Base-by-base conservation (phyloP, 2,797 vertebrate genomes). In the Neosilurus hyrtlii region DNA sequence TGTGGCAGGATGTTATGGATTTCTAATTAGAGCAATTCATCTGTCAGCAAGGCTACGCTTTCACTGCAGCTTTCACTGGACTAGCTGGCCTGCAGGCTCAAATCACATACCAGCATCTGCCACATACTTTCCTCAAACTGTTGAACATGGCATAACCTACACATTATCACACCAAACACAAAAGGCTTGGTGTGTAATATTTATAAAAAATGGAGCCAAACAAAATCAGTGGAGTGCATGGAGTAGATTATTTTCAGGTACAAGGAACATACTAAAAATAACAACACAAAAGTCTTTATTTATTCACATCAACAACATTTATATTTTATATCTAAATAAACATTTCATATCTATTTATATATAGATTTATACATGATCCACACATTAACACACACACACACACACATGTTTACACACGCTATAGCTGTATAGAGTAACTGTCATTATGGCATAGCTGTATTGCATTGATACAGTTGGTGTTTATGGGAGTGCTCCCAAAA, bases 1-100 rank as follows among this genome's bases (percentile, higher is more conserved):
- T 99, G 97, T 99, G 97, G 97, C 97, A 98, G 97, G 97, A 99
- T 99, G 97, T 98, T 99, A 98, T 99, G 97, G 96, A 96, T 97
- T 98, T 99, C 97, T 98, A 99, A 99, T 99, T 99, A 99, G 97
- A 96, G 96, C 96, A 97, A 98, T 99, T 97, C 97, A 99, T 99
- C 97, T 99, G 98, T 99, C 97, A 99, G 96, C 96, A 93, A 95
- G 90, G 94, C 95, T 94, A 93, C 95, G 96, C 96, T 97, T 97
- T 96, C 96, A 96, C 96, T 98, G 94, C 94, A 95, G 92, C 91
- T 93, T 92, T 94, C 91, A 86, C 92, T 90, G 82, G 74, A 6
- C 87, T 49, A 83, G 86, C 88, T 87, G 70, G 24, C 68, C 81
- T 83, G 20, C 22, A 18, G 63, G 20, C 76, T 43, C 68, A 66